Base-by-base conservation (phyloP, 2,113 vertebrate species). In the Azemiops feae region DNA sequence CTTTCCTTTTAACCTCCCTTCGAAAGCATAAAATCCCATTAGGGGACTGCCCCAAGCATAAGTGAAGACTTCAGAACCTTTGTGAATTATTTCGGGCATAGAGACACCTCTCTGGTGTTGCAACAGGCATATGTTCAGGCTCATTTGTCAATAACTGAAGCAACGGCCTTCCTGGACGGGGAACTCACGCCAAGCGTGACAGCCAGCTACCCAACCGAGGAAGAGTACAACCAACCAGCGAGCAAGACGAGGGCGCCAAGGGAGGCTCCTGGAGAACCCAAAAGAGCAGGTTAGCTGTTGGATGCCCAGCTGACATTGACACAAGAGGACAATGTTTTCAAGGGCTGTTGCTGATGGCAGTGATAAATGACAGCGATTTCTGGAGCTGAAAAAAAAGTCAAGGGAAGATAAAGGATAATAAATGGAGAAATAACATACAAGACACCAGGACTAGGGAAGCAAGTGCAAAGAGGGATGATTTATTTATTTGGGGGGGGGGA, bases 221-320 rank as follows among this genome's bases (percentile, higher is more conserved):
- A 43, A 10, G 57, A 54, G 86, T 91, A 58, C 34, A 90, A 90
- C n/a, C 22, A 43, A 3, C 14, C 16, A 54, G 25, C 7, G 11
- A 64, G 9, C 3, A 47, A 7, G 39, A 64, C 12, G 47, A 47
- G 16, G 39, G 52, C 5, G 23, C 69, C 45, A 18, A 22, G 74
- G 43, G 30, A 91, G 34, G 10, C 0, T 6, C 18, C 85, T 14
- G 30, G 92, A 85, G 52, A 92, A 91, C 52, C 86, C 85, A 52
- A 54, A 54, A 90, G 23, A 85, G 25, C 39, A 86, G 88, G 87
- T 53, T 18, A 87, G 89, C 88, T 91, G 91, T 88, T 54, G 86
- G 92, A 96, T 94, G 86, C 57, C 88, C 52, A 88, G 39, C 39
- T 93, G 94, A 94, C 86, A 58, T 85, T 91, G 87, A 88, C 30